These are phyloP conservation scores for Mayetiola destructor DNA, from an alignment of 2,888 invertebrate species.

Conservation along the genomic window DNA sequence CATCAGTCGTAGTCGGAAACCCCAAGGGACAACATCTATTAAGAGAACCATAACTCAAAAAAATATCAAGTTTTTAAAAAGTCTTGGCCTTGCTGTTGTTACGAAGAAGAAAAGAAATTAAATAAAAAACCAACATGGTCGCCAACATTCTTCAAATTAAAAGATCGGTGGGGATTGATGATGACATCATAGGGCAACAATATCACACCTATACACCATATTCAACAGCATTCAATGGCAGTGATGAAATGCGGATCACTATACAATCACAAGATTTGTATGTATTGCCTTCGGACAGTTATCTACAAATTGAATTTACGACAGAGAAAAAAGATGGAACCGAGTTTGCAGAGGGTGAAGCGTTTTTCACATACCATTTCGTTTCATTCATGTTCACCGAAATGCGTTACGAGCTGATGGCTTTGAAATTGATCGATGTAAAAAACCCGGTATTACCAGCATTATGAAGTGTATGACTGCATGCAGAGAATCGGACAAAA, in stretches of 20 bases:
- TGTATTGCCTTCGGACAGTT: slow-evolving; percentile 24
- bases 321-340: slow-evolving; percentile 18
- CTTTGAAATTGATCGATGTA: slow-evolving; percentile 25
- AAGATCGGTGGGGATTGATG: slow-evolving; percentile 19
- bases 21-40: neutral
- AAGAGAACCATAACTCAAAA: neutral
- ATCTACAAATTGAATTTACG: slow-evolving; percentile 21
- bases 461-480: slow-evolving; percentile 28
- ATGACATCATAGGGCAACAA: slow-evolving; percentile 21
- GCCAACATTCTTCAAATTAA: slow-evolving; percentile 20
- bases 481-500: slow-evolving; percentile 20
- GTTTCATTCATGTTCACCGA: slow-evolving; percentile 23
- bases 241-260: slow-evolving; percentile 26
- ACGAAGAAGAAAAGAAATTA: neutral
- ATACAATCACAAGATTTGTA: slow-evolving; percentile 25
- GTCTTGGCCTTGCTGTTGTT: slow-evolving; percentile 15
- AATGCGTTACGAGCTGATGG: slow-evolving; percentile 28
- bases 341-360: slow-evolving; percentile 18
- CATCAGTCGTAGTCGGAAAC: too few relatives aligned
- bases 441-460: slow-evolving; percentile 26
- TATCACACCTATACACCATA: slow-evolving; percentile 25
- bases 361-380: slow-evolving; percentile 14
- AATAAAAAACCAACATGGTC: slow-evolving; percentile 10
- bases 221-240: slow-evolving; percentile 22
- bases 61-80: neutral